Percentiles rank a stretch among this genome's conserved stretches.
Evolutionary conservation across 2,888 invertebrate species (phyloP).

Genomic region (Clepsis dumicolana): DNA sequence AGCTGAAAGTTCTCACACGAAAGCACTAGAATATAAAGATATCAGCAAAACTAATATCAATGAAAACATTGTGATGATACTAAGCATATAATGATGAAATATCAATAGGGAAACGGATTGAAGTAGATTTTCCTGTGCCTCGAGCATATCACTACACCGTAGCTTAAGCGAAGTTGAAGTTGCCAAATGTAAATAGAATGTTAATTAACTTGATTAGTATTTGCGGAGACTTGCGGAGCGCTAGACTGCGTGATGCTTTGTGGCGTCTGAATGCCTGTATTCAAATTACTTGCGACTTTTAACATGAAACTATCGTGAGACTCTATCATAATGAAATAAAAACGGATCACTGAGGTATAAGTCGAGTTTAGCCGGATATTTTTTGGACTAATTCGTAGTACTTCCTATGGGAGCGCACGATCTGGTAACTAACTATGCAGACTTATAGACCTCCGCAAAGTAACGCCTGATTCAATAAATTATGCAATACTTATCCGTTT

Average conservation of each 20-base stretch:
- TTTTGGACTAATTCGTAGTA: no score
- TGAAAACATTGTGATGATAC: constrained; percentile 62
- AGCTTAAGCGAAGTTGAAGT: constrained; percentile 79
- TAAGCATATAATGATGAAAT: constrained; percentile 56
- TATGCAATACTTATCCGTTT: no score
- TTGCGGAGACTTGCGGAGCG: background rate
- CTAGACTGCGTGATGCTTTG: background rate
- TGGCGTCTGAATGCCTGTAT: background rate
- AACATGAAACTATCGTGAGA: no score
- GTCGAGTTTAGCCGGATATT: no score
- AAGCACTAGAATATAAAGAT: constrained; percentile 19
- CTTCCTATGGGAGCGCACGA: no score
- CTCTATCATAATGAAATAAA: no score
- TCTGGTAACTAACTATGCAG: no score
- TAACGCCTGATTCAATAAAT: no score
- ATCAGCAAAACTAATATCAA: constrained; percentile 60
- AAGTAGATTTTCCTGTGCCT: constrained; percentile 69
- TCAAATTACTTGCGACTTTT: no score
- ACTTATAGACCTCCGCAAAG: no score
- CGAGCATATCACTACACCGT: constrained; percentile 80
- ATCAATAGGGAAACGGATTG: constrained; percentile 70
- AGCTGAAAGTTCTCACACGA: background rate
- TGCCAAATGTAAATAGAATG: constrained; percentile 82
- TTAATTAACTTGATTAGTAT: constrained; percentile 48
- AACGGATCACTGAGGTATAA: no score